A percentile compares a stretch with the other conserved stretches of the same genome.
These are phyloP conservation scores for Temnothorax curvispinosus DNA, from an alignment of 1,140 invertebrate genomes.

Conservation along the genomic window DNA sequence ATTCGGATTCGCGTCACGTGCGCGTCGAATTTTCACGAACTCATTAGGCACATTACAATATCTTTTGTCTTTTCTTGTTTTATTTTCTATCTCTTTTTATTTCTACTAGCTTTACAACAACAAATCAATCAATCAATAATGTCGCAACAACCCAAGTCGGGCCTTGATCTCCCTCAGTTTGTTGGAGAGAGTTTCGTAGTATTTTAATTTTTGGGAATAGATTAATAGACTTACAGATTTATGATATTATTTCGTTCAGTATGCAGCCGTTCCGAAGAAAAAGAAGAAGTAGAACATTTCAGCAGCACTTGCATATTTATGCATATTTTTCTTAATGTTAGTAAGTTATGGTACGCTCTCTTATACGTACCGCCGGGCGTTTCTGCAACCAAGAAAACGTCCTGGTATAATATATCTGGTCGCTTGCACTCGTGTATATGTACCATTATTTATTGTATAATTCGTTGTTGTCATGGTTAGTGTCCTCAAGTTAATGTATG, in stretches of 20 bases:
- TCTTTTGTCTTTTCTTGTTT: not conserved
- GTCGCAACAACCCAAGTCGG: not conserved
- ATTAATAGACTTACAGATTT: not conserved
- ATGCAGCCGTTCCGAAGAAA: not conserved
- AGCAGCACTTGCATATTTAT: not conserved
- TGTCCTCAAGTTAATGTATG: slow-evolving; percentile 29
- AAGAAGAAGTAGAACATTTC: not conserved
- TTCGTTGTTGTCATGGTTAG: slow-evolving; percentile 44
- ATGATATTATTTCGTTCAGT: not conserved
- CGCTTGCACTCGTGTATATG: not conserved
- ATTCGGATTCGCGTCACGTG: not conserved
- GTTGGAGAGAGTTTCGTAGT: too few relatives aligned
- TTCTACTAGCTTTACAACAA: not conserved
- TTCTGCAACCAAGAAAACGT: not conserved
- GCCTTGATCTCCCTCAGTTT: too few relatives aligned
- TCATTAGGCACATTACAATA: not conserved
- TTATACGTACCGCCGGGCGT: not conserved
- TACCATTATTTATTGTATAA: slow-evolving; percentile 48
- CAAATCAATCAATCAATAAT: not conserved
- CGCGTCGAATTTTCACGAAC: not conserved
- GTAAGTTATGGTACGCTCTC: slow-evolving; percentile 1
- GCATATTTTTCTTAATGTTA: slow-evolving; percentile 12
- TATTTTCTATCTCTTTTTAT: not conserved
- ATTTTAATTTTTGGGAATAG: not conserved
- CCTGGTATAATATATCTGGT: not conserved